Conservation (phyloP, 2,797 vertebrate species). For the Falco concolor region DNA sequence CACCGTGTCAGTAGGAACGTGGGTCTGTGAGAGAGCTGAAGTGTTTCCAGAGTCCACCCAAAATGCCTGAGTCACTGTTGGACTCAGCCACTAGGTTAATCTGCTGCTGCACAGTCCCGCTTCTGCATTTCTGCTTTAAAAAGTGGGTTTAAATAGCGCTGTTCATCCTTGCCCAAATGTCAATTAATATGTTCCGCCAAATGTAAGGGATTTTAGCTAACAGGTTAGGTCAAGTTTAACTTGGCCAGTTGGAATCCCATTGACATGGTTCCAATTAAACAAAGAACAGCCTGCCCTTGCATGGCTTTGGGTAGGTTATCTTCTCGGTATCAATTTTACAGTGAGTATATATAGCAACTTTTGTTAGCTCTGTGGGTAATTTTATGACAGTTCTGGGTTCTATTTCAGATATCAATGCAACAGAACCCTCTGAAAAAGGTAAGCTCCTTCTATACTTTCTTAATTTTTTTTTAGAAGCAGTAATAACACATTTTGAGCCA, state of each 20-base stretch:
- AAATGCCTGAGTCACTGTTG: neutral
- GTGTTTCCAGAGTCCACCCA: neutral
- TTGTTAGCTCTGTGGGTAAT: neutral
- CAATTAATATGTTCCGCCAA: neutral
- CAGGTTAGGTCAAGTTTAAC: neutral
- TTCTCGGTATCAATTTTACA: neutral
- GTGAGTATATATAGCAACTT: neutral
- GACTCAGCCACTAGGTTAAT: neutral
- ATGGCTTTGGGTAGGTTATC: neutral
- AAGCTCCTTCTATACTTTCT: neutral
- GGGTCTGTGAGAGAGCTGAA: neutral
- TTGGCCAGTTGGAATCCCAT: neutral
- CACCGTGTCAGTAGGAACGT: fast-evolving
- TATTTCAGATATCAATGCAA: slow-evolving; percentile 57
- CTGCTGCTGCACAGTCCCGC: neutral
- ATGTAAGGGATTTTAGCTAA: neutral
- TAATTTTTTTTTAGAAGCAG: neutral
- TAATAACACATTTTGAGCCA: neutral
- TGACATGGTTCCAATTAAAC: neutral
- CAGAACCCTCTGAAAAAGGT: slow-evolving; percentile 48
- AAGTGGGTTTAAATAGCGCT: neutral
- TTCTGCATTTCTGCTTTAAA: neutral
- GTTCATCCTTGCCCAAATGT: neutral
- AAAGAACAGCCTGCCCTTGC: neutral
- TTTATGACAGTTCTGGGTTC: slow-evolving; percentile 19